These are phyloP conservation scores for Sinelater perroti DNA, from an alignment of 2,888 invertebrate species.

Conservation along the genomic window DNA sequence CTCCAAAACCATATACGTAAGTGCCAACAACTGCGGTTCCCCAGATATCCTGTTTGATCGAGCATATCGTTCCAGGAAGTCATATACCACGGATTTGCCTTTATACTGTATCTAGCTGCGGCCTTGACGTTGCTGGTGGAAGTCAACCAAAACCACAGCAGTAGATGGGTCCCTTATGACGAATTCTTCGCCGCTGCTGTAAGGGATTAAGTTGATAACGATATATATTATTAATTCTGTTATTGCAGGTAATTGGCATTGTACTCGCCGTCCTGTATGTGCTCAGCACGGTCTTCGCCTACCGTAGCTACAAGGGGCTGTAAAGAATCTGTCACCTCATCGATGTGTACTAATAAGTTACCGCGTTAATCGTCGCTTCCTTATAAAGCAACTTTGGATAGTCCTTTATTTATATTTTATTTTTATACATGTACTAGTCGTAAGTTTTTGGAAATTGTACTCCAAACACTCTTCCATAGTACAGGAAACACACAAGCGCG, in stretches of 20 bases:
- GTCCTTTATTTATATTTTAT: background rate
- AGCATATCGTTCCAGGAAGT: slow-evolving; percentile 86
- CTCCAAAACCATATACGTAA: slow-evolving; percentile 81
- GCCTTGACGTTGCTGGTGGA: slow-evolving; percentile 74
- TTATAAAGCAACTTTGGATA: too few species aligned
- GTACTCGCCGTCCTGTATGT: slow-evolving; percentile 77
- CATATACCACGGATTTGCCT: slow-evolving; percentile 80
- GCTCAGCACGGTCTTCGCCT: slow-evolving; percentile 79
- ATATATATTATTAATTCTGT: slow-evolving; percentile 30
- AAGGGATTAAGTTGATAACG: too few species aligned
- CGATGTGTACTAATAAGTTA: too few species aligned
- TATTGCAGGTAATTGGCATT: slow-evolving; percentile 79
- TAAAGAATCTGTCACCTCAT: too few species aligned
- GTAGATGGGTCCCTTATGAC: slow-evolving; percentile 64
- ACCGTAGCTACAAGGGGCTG: slow-evolving; percentile 78
- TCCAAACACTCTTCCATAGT: background rate
- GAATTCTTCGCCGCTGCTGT: slow-evolving; percentile 77
- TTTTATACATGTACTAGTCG: background rate
- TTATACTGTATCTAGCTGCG: slow-evolving; percentile 75
- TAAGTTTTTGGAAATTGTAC: background rate
- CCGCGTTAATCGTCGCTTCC: too few species aligned
- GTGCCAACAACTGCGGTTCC: slow-evolving; percentile 55
- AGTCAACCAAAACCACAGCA: slow-evolving; percentile 65
- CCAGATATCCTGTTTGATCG: background rate
- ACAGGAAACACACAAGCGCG: background rate